These are phyloP conservation scores for Rhagonycha lutea DNA, from an alignment of 2,888 invertebrate species.

Conservation along the genomic window DNA sequence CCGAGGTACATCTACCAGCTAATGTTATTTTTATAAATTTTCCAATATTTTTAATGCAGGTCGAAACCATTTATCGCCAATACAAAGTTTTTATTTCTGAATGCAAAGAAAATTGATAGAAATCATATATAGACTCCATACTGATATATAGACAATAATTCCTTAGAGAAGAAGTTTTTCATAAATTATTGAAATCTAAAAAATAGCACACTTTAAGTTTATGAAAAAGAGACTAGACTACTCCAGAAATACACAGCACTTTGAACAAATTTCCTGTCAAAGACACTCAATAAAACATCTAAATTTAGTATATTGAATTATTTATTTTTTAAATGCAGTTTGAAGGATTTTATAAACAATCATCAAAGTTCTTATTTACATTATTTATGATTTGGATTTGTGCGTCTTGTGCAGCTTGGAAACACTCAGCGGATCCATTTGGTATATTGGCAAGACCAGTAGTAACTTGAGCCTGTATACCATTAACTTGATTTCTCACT, in stretches of 20 bases:
- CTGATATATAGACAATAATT: not conserved
- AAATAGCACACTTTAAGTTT: too few relatives aligned
- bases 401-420: not conserved
- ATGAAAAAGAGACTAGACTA: too few relatives aligned
- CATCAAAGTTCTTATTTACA: not conserved
- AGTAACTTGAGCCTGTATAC: not conserved
- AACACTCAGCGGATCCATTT: not conserved
- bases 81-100: not conserved
- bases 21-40: too few relatives aligned
- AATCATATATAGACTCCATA: not conserved
- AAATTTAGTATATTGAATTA: not conserved
- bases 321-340: not conserved
- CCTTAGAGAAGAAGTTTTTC: not conserved
- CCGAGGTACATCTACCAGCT: too few relatives aligned
- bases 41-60: too few relatives aligned
- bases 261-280: not conserved
- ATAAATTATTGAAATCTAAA: not conserved
- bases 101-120: not conserved
- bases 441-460: not conserved
- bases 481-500: not conserved
- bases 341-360: not conserved
- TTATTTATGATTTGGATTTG: not conserved
- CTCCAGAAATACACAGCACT: too few relatives aligned
- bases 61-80: not conserved
- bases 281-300: not conserved